A percentile compares a stretch with the other conserved stretches of the same genome.
phyloP scores from a whole-genome alignment of 1,140 invertebrate species.

The Acromyrmex charruanus region DNA sequence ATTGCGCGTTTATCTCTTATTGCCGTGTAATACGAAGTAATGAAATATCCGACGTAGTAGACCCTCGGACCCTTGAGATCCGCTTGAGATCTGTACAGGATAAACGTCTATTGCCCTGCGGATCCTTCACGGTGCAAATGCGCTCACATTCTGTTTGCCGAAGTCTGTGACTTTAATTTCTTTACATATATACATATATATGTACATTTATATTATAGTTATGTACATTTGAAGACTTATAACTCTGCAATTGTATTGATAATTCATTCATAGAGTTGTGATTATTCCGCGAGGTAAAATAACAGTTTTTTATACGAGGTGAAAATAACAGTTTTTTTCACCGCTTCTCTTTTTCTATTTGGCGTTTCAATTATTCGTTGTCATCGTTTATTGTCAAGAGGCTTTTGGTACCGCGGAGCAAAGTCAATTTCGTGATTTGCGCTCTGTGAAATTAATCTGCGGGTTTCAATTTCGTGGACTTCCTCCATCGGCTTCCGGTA shows the following conservation, averaged over 20 bases:
- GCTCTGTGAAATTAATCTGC: constrained; percentile 34
- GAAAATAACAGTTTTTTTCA: background rate
- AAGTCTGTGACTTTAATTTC: background rate
- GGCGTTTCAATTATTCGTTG: background rate
- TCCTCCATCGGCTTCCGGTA: constrained; percentile 53
- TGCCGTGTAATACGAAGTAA: constrained; percentile 55
- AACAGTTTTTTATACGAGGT: background rate
- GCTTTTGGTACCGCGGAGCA: background rate
- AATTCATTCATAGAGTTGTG: background rate
- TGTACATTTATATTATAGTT: background rate
- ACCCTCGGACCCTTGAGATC: constrained; percentile 31
- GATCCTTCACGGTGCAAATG: constrained; percentile 38
- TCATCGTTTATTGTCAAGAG: background rate
- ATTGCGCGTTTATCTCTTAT: constrained; percentile 45
- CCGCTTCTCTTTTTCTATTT: background rate
- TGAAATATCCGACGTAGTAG: constrained; percentile 39
- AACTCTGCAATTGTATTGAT: background rate
- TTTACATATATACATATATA: background rate
- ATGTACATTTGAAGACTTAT: background rate
- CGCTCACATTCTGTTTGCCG: constrained; percentile 27
- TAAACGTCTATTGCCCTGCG: constrained; percentile 57
- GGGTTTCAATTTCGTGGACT: constrained; percentile 43
- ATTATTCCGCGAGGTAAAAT: background rate
- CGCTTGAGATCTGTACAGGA: constrained; percentile 41
- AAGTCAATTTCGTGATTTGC: constrained; percentile 42